A percentile compares a stretch with the other conserved stretches of the same genome.
Evolutionary conservation across 2,113 vertebrate genomes (phyloP).

Genomic region (Microcebus murinus): DNA sequence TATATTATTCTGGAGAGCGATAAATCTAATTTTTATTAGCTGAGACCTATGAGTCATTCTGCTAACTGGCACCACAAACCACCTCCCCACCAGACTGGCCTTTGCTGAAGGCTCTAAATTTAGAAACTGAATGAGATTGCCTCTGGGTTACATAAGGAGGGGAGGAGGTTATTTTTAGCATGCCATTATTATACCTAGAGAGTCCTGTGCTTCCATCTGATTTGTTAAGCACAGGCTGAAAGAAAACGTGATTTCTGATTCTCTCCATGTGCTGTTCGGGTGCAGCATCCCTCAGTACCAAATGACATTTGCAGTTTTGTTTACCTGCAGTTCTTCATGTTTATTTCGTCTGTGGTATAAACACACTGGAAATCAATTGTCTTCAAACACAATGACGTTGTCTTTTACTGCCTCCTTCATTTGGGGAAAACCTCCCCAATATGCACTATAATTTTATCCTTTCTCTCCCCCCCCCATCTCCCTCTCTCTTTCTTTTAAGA

Average conservation of each 20-base stretch:
- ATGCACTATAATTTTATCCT: conserved; percentile 29
- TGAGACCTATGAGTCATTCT: conserved; percentile 81
- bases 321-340: conserved; percentile 73
- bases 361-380: conserved; percentile 64
- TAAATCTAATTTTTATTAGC: conserved; percentile 84
- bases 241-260: conserved; percentile 77
- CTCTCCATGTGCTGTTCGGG: neutral
- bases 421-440: conserved; percentile 45
- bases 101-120: conserved; percentile 85
- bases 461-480: neutral
- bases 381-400: conserved; percentile 8
- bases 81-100: conserved; percentile 81
- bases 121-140: conserved; percentile 88
- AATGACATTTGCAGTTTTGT: conserved; percentile 74
- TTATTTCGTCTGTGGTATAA: conserved; percentile 67
- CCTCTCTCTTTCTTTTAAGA: neutral
- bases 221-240: conserved; percentile 82
- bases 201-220: conserved; percentile 74
- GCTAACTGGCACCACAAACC: conserved; percentile 82
- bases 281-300: conserved; percentile 55
- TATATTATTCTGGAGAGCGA: conserved; percentile 71
- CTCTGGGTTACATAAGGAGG: conserved; percentile 84
- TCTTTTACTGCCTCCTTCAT: conserved; percentile 57
- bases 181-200: conserved; percentile 85
- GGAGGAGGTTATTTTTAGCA: conserved; percentile 86